Conservation (phyloP, 2,797 vertebrate genomes). For the Sebastes minor region DNA sequence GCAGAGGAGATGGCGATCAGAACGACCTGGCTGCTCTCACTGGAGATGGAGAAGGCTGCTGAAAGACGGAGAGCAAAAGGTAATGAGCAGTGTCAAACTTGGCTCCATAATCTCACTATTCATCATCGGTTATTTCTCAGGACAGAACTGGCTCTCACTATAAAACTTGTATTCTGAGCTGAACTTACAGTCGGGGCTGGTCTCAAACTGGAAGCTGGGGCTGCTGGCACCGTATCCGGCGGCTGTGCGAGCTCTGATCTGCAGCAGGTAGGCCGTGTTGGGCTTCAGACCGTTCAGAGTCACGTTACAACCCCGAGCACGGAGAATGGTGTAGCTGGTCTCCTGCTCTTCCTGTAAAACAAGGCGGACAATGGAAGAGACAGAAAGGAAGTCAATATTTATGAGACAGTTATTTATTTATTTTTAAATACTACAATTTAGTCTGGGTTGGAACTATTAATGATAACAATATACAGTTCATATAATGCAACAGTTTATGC, state of each 20-base stretch:
- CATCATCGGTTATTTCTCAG: neutral
- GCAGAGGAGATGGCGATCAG: constrained; percentile 95
- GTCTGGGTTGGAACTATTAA: constrained; percentile 22
- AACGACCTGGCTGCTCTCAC: constrained; percentile 95
- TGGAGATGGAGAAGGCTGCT: constrained; percentile 96
- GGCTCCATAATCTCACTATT: neutral
- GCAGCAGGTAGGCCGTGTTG: constrained; percentile 94
- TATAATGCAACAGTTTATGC: neutral
- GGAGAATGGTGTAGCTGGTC: constrained; percentile 97
- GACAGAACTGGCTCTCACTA: neutral
- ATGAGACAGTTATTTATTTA: neutral
- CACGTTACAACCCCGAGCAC: constrained; percentile 93
- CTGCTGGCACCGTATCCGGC: constrained; percentile 95
- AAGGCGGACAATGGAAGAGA: neutral
- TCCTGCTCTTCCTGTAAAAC: constrained; percentile 95
- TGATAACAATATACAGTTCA: neutral
- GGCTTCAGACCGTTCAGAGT: constrained; percentile 94
- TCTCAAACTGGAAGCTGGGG: constrained; percentile 97
- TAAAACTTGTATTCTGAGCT: neutral
- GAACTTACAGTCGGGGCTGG: constrained; percentile 94
- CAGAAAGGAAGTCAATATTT: constrained; percentile 3
- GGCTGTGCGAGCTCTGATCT: constrained; percentile 95
- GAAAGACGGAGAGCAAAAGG: constrained; percentile 43
- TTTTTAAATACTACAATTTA: neutral
- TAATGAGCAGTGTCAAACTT: too few species aligned